A percentile compares a stretch with the other conserved stretches of the same genome.
Evolutionary conservation across 2,888 invertebrate species (phyloP).

Genomic region (Melanostoma scalare): DNA sequence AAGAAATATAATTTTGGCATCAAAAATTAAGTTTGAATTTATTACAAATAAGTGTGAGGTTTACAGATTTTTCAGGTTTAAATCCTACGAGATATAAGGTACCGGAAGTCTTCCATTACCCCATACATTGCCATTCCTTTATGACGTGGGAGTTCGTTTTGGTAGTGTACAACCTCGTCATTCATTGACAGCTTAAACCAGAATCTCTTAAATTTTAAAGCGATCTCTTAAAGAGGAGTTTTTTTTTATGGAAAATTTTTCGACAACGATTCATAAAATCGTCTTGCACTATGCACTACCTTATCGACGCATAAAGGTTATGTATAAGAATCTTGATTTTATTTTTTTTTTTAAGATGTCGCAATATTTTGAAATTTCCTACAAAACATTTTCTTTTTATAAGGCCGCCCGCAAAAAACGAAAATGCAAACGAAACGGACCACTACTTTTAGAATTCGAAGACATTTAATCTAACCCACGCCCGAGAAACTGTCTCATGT

Average conservation of each 20-base stretch:
- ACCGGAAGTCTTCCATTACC: background rate
- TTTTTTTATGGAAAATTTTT: background rate
- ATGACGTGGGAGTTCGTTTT: background rate
- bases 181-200: background rate
- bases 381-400: background rate
- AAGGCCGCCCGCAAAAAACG: background rate
- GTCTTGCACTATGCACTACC: background rate
- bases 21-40: conserved; percentile 6
- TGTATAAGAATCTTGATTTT: background rate
- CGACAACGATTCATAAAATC: background rate
- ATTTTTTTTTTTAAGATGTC: too few species aligned
- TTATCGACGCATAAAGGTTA: background rate
- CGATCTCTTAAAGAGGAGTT: background rate
- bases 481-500: conserved; percentile 10
- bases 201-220: conserved; percentile 2
- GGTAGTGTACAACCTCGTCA: background rate
- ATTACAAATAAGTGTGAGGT: background rate
- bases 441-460: background rate
- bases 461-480: conserved; percentile 3
- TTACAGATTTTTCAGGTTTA: background rate
- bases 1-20: background rate
- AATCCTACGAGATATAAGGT: conserved; percentile 7
- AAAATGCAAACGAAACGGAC: background rate
- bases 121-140: background rate
- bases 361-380: background rate